Percentiles rank a stretch among this genome's conserved stretches.
These are phyloP conservation scores for Zosterops lateralis DNA, from an alignment of 2,113 vertebrate genomes.

Conservation along the genomic window DNA sequence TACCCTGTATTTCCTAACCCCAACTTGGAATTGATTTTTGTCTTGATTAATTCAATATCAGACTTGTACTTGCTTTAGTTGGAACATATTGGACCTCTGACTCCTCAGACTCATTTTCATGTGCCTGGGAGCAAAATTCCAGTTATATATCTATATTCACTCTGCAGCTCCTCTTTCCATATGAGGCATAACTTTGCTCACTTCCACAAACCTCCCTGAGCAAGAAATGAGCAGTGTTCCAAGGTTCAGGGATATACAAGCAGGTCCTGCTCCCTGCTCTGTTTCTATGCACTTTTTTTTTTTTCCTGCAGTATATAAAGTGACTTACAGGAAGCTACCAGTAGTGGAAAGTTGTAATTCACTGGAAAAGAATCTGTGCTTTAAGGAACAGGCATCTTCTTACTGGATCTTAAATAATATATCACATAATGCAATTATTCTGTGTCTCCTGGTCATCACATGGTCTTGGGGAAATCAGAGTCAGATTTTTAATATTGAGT, in stretches of 20 bases:
- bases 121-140: slow-evolving; percentile 9
- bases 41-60: not conserved
- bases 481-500: not conserved
- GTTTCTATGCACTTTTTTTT: not conserved
- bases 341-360: slow-evolving; percentile 12
- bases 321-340: slow-evolving; percentile 21
- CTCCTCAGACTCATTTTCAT: slow-evolving; percentile 27
- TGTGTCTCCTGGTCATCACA: slow-evolving; percentile 48
- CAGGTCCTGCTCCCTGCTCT: slow-evolving; percentile 21
- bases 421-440: slow-evolving; percentile 58
- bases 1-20: not conserved
- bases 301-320: not conserved
- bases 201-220: not conserved
- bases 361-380: slow-evolving; percentile 21
- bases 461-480: slow-evolving; percentile 8
- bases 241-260: not conserved
- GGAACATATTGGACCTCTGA: not conserved
- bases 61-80: not conserved
- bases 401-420: slow-evolving; percentile 50
- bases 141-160: not conserved
- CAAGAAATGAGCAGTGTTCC: slow-evolving; percentile 9
- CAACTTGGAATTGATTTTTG: not conserved
- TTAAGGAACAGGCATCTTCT: slow-evolving; percentile 37
- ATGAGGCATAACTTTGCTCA: not conserved
- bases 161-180: not conserved